Evolutionary conservation across 1,140 invertebrate species (phyloP).

Genomic region (Ectropis grisescens): DNA sequence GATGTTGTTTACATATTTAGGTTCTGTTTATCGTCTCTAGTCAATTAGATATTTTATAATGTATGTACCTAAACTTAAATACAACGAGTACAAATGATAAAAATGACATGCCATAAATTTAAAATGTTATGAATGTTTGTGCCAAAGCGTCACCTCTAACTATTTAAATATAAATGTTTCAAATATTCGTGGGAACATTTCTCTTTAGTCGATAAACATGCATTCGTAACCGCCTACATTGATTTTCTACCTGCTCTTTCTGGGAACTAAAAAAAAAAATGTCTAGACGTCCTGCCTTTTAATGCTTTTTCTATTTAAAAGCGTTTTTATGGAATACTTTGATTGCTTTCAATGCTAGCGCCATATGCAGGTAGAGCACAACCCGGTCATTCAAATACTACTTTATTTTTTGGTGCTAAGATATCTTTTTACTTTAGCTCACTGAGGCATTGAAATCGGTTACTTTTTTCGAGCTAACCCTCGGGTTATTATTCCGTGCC

Average conservation of each 20-base stretch:
- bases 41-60: too few species aligned
- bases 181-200: too few species aligned
- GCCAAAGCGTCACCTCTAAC: too few species aligned
- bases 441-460: conserved; percentile 1
- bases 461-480: conserved; percentile 22
- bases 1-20: too few species aligned
- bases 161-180: too few species aligned
- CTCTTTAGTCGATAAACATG: too few species aligned
- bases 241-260: conserved; percentile 52
- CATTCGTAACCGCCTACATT: too few species aligned
- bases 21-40: too few species aligned
- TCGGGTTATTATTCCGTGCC: conserved; percentile 1
- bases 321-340: conserved; percentile 44
- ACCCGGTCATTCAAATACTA: conserved; percentile 29
- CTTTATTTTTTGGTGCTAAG: conserved; percentile 33
- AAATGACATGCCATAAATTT: too few species aligned
- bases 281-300: conserved; percentile 63
- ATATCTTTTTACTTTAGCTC: conserved; percentile 19
- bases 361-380: conserved; percentile 45
- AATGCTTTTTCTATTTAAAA: conserved; percentile 48
- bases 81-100: too few species aligned
- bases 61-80: too few species aligned
- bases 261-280: conserved; percentile 48
- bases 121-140: too few species aligned
- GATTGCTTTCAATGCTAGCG: conserved; percentile 41